A percentile compares a stretch with the other conserved stretches of the same genome.
Evolutionary conservation across 2,888 invertebrate genomes (phyloP).

Genomic region (Dione vanillae): DNA sequence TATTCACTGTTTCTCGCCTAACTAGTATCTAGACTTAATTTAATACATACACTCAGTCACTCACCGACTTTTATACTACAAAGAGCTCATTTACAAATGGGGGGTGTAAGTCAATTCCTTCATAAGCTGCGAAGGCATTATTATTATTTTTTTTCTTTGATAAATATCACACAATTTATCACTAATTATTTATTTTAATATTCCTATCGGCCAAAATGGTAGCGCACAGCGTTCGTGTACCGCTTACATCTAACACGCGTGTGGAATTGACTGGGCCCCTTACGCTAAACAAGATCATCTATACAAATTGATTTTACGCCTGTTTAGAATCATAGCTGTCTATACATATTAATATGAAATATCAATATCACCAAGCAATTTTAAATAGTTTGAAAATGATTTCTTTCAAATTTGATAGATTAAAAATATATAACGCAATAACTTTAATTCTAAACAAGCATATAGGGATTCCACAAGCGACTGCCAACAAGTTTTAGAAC

Average conservation of each 20-base stretch:
- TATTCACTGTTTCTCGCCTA: conserved; percentile 73
- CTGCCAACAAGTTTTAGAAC: conserved; percentile 23
- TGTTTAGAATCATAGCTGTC: conserved; percentile 4
- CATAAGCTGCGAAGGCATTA: conserved; percentile 65
- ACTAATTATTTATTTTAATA: conserved; percentile 50
- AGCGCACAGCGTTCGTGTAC: conserved; percentile 55
- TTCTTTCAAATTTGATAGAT: too few relatives aligned
- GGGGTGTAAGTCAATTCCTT: conserved; percentile 74
- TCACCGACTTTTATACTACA: conserved; percentile 66
- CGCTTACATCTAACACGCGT: conserved; percentile 49
- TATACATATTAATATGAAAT: neutral
- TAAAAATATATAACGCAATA: too few relatives aligned
- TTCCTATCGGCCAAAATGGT: conserved; percentile 56
- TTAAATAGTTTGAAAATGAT: too few relatives aligned
- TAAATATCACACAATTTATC: conserved; percentile 72
- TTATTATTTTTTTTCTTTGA: conserved; percentile 52
- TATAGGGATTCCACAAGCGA: conserved; percentile 13
- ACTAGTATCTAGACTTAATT: conserved; percentile 81
- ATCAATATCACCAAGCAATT: too few relatives aligned
- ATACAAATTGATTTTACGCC: conserved; percentile 66
- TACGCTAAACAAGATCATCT: conserved; percentile 72
- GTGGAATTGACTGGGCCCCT: conserved; percentile 77
- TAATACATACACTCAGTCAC: conserved; percentile 55
- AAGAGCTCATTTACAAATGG: conserved; percentile 73
- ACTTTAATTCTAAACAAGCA: conserved; percentile 20